phyloP scores from a whole-genome alignment of 2,113 vertebrate genomes.

The Peromyscus leucopus region DNA sequence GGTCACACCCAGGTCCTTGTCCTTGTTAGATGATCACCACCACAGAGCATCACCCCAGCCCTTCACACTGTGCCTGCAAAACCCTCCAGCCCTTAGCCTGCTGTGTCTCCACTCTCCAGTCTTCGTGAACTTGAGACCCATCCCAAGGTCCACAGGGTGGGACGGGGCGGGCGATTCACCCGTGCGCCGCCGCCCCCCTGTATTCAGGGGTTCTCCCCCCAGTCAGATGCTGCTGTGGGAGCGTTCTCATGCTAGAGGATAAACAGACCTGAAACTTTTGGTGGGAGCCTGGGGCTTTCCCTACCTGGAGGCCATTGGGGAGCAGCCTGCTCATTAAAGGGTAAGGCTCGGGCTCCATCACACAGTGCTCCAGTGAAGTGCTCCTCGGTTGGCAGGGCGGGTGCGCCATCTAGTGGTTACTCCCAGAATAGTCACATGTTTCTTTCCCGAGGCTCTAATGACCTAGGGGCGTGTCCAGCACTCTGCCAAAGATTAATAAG shows the following conservation, averaged over 20 bases:
- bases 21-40: not conserved
- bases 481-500: not conserved
- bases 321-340: constrained; percentile 41
- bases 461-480: not conserved
- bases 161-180: too few species aligned
- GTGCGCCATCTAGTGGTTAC: constrained; percentile 75
- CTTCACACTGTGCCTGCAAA: not conserved
- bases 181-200: too few species aligned
- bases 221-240: not conserved
- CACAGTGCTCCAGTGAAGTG: not conserved
- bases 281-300: not conserved
- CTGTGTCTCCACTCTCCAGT: rapidly evolving
- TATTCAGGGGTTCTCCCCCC: not conserved
- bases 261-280: not conserved
- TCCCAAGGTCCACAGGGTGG: not conserved
- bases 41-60: not conserved
- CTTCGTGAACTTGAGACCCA: not conserved
- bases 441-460: rapidly evolving
- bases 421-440: not conserved
- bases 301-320: not conserved
- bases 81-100: not conserved
- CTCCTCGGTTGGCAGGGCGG: constrained; percentile 33
- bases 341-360: constrained; percentile 21
- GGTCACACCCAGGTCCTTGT: not conserved
- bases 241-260: not conserved